A percentile compares a stretch with the other conserved stretches of the same genome.
These are phyloP conservation scores for Mayetiola destructor DNA, from an alignment of 2,888 invertebrate species.

Conservation along the genomic window DNA sequence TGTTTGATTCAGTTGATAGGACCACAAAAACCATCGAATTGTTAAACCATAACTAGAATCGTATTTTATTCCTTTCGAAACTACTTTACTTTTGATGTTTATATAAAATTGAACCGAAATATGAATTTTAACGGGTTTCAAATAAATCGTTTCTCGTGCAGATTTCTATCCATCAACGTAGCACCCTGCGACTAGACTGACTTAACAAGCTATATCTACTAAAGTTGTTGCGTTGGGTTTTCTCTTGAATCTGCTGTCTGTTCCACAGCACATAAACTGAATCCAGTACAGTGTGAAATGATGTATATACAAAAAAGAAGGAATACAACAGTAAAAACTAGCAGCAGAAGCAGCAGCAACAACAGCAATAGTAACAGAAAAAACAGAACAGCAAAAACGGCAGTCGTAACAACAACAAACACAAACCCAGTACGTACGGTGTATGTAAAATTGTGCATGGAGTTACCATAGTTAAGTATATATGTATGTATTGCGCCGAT, in stretches of 20 bases:
- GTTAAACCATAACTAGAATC: too few relatives aligned
- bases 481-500: constrained; percentile 7
- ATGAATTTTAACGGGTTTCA: not conserved
- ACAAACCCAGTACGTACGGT: too few relatives aligned
- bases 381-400: not conserved
- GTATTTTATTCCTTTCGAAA: too few relatives aligned
- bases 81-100: not conserved
- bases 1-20: too few relatives aligned
- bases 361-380: not conserved
- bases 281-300: not conserved
- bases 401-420: not conserved
- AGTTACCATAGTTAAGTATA: too few relatives aligned
- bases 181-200: constrained; percentile 15
- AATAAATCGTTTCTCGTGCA: not conserved
- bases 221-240: not conserved
- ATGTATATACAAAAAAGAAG: too few relatives aligned
- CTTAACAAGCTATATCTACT: not conserved
- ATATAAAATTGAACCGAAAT: not conserved
- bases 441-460: too few relatives aligned
- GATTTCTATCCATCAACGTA: constrained; percentile 14
- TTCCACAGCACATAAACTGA: not conserved
- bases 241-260: not conserved
- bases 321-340: not conserved
- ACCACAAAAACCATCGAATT: too few relatives aligned
- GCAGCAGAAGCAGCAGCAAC: not conserved